These are phyloP conservation scores for Tachina lurida DNA, from an alignment of 2,888 invertebrate genomes.

Conservation along the genomic window DNA sequence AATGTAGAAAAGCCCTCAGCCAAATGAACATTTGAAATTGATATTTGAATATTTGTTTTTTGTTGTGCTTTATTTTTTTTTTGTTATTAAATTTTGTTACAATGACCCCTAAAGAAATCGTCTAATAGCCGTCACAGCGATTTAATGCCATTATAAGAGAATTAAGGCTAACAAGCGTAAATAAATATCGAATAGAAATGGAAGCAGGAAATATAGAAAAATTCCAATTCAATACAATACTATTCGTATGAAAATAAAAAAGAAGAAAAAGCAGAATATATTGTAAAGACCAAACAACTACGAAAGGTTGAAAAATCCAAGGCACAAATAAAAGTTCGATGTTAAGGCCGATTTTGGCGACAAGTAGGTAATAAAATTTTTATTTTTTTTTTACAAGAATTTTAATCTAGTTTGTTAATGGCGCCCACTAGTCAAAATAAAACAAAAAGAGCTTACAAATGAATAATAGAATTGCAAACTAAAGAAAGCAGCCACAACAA, in stretches of 20 bases:
- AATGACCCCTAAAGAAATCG: conserved; percentile 42
- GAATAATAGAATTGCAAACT: background rate
- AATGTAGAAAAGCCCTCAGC: no score
- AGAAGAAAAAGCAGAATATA: background rate
- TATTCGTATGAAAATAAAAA: no score
- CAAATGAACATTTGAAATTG: no score
- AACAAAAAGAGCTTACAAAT: background rate
- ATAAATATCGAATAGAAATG: conserved; percentile 26
- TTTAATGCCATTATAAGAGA: conserved; percentile 63
- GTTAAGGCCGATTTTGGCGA: conserved; percentile 1
- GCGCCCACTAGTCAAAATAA: background rate
- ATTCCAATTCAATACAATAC: background rate
- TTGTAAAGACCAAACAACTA: background rate
- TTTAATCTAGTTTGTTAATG: background rate
- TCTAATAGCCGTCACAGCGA: conserved; percentile 48
- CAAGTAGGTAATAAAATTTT: no score
- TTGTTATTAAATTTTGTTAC: background rate
- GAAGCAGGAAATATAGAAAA: conserved; percentile 21
- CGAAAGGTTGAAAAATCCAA: conserved; percentile 25
- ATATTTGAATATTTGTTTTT: background rate
- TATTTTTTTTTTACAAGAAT: background rate
- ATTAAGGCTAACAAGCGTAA: conserved; percentile 64
- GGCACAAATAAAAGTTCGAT: conserved; percentile 37
- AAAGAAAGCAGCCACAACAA: no score
- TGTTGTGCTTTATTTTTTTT: background rate